phyloP scores from a whole-genome alignment of 2,888 invertebrate genomes.

The Scaptodrosophila latifasciaeformis region DNA sequence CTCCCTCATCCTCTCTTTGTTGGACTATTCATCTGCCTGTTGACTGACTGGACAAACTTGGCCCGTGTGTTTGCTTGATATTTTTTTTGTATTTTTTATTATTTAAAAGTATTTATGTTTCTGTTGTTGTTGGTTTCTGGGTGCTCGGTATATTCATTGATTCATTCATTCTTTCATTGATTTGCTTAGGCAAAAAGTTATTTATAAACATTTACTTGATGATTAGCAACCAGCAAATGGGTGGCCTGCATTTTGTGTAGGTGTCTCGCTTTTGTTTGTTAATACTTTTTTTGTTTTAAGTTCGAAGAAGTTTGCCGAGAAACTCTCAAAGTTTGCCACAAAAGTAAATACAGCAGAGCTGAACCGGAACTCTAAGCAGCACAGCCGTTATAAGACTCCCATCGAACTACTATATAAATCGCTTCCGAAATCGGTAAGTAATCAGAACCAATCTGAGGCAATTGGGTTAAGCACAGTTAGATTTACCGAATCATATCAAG shows the following conservation, averaged over 20 bases:
- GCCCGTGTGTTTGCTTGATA: slow-evolving; percentile 49
- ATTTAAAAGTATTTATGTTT: slow-evolving; percentile 43
- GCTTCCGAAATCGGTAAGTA: too few relatives aligned
- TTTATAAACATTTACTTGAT: slow-evolving; percentile 59
- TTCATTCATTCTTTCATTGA: slow-evolving; percentile 32
- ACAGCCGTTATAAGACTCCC: too few relatives aligned
- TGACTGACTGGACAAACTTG: slow-evolving; percentile 57
- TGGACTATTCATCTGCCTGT: background rate
- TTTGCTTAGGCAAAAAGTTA: slow-evolving; percentile 47
- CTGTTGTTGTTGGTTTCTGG: background rate
- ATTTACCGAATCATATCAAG: too few relatives aligned
- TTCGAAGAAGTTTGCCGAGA: too few relatives aligned
- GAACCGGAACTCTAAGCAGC: too few relatives aligned
- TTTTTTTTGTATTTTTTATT: slow-evolving; percentile 31
- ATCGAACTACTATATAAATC: too few relatives aligned
- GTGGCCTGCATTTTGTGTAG: slow-evolving; percentile 35
- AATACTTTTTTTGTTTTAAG: slow-evolving; percentile 15
- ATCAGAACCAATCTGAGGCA: too few relatives aligned
- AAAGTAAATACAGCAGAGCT: too few relatives aligned
- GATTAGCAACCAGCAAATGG: slow-evolving; percentile 28
- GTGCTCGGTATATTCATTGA: slow-evolving; percentile 25
- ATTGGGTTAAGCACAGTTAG: too few relatives aligned
- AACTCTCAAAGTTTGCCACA: too few relatives aligned
- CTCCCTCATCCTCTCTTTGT: background rate
- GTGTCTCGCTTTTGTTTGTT: slow-evolving; percentile 23